Base-by-base conservation (phyloP, 2,113 vertebrate species). In the Neodontobutis hainanensis region DNA sequence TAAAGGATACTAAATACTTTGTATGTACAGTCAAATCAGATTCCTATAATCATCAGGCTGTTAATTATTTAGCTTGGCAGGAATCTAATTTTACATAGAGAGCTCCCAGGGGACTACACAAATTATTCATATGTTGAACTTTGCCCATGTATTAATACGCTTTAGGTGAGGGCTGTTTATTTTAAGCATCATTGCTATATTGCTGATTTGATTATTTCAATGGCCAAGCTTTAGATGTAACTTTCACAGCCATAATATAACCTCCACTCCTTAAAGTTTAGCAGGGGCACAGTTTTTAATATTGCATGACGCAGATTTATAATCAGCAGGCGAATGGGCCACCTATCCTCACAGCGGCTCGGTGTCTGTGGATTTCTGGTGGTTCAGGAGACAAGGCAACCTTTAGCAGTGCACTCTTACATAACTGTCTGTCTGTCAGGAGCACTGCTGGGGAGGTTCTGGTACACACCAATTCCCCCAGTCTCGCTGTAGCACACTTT, bases 11-110 rank as follows among this genome's bases (percentile, higher is more conserved):
- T 61, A 19, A 47, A 45, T 50, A 43, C 32, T 36, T 45, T 65
- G 43, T 65, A 46, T 65, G 73, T 75, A 83, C 12, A 68, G 58
- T 77, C 56, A 83, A 87, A 80, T 73, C 44, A 4, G 56, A 76
- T 65, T 70, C 59, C 70, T 27, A 64, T 75, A 78, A 85, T 81
- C 74, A 73, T 36, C 68, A 35, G 34, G 65, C 64, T 42, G 53
- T 88, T 86, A 85, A 90, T 89, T 85, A 87, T 87, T 85, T 86
- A 87, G 68, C 67, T 66, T 77, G 66, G 66, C 68, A 82, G 83
- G 53, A 80, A 75, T 87, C 76, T 78, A 76, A 80, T 86, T 85
- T 80, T 73, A 84, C 73, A 87, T 61, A 67, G 80, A 83, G 75
- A 78, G 65, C 75, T 85, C 85, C 80, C 83, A 53, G 34, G 69